These are phyloP conservation scores for Stenichneumon culpator DNA, from an alignment of 2,888 invertebrate species.

Conservation along the genomic window DNA sequence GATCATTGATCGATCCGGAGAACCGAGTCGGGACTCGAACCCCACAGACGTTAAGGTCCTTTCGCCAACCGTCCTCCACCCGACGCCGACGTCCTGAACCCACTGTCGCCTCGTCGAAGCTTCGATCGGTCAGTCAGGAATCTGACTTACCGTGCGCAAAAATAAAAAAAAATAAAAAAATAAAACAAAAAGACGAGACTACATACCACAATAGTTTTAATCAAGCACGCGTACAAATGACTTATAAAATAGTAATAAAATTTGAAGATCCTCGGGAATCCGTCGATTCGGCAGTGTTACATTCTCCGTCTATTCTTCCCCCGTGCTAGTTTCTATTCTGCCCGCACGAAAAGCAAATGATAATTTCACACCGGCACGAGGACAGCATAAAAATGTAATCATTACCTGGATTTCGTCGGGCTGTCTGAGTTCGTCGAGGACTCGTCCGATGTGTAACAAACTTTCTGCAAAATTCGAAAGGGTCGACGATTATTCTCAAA, in stretches of 20 bases:
- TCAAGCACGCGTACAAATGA: conserved; percentile 57
- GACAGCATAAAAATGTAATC: not conserved
- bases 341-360: not conserved
- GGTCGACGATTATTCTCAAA: not conserved
- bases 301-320: conserved; percentile 17
- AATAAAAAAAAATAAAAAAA: not conserved
- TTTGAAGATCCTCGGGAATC: not conserved
- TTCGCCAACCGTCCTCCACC: conserved; percentile 26
- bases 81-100: conserved; percentile 23
- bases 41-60: not conserved
- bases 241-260: conserved; percentile 48
- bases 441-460: conserved; percentile 73
- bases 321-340: conserved; percentile 37
- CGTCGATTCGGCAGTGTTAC: conserved; percentile 18
- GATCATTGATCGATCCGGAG: not conserved
- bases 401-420: conserved; percentile 68
- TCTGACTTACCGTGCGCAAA: not conserved
- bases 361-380: not conserved
- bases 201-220: conserved; percentile 40
- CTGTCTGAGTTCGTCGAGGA: conserved; percentile 73
- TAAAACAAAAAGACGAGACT: not conserved
- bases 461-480: conserved; percentile 56
- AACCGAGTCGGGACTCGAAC: conserved; percentile 4
- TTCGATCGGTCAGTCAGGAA: conserved; percentile 21
- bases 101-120: not conserved